Percentiles rank a stretch among this genome's conserved stretches.
Evolutionary conservation across 2,888 invertebrate genomes (phyloP).

Genomic region (Dexiosoma caninum): DNA sequence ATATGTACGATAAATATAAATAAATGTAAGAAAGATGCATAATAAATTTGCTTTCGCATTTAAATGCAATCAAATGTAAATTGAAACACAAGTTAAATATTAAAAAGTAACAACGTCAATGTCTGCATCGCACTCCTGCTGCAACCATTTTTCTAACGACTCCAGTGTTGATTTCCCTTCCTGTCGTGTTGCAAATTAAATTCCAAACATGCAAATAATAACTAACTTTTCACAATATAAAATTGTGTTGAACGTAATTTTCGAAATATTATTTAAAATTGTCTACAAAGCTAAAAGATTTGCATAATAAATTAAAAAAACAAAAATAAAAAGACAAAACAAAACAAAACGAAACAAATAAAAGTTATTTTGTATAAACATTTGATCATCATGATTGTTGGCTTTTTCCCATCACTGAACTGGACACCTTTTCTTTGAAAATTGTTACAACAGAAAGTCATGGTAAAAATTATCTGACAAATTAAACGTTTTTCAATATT

Average conservation of each 20-base stretch:
- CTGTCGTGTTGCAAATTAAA: background rate
- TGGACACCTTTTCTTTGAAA: background rate
- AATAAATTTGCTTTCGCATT: constrained; percentile 52
- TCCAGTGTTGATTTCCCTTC: background rate
- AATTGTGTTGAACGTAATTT: constrained; percentile 1
- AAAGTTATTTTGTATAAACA: constrained; percentile 32
- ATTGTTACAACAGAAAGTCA: constrained; percentile 5
- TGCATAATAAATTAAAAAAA: constrained; percentile 41
- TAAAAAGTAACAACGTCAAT: background rate
- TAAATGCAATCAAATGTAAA: constrained; percentile 58
- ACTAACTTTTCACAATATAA: background rate
- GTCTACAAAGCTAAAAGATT: constrained; percentile 4
- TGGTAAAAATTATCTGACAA: background rate
- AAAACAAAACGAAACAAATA: too few relatives aligned
- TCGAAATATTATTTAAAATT: background rate
- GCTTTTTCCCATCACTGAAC: background rate
- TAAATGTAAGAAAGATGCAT: constrained; percentile 11
- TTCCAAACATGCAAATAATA: background rate
- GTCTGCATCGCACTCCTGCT: too few relatives aligned
- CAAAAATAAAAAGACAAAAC: too few relatives aligned
- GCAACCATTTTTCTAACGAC: background rate
- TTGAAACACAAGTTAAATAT: constrained; percentile 32
- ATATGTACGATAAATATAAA: constrained; percentile 18
- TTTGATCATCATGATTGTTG: constrained; percentile 18
- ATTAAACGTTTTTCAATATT: background rate